Evolutionary conservation across 2,888 invertebrate genomes (phyloP).

Genomic region (Ophraella communa): DNA sequence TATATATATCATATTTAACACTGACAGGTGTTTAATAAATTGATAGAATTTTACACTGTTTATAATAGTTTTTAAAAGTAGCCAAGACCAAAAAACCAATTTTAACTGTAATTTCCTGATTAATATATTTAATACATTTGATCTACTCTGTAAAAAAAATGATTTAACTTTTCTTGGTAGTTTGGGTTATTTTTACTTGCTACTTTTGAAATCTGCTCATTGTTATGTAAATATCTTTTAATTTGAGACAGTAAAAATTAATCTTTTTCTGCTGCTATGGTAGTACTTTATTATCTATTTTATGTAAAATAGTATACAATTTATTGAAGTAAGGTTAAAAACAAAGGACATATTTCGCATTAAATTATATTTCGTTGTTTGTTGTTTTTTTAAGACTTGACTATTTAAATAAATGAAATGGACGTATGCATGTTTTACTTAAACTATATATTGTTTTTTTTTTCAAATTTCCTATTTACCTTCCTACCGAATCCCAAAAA

Average conservation of each 20-base stretch:
- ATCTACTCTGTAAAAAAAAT: too few relatives aligned
- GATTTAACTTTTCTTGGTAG: too few relatives aligned
- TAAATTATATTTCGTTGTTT: slow-evolving; percentile 18
- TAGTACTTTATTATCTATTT: neutral
- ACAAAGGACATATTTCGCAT: slow-evolving; percentile 10
- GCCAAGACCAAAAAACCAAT: neutral
- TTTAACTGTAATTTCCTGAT: too few relatives aligned
- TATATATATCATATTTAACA: neutral
- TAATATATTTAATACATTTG: too few relatives aligned
- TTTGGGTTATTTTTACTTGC: too few relatives aligned
- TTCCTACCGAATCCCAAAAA: too few relatives aligned
- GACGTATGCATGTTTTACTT: slow-evolving; percentile 5
- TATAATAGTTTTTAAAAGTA: neutral
- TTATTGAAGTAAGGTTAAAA: slow-evolving; percentile 5
- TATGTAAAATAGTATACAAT: neutral
- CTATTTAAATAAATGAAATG: slow-evolving; percentile 17
- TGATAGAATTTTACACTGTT: neutral
- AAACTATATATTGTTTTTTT: neutral
- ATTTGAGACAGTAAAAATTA: neutral
- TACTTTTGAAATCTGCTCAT: too few relatives aligned
- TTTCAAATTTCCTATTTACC: neutral
- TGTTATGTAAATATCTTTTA: neutral
- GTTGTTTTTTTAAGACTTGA: slow-evolving; percentile 16
- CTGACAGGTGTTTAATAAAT: neutral
- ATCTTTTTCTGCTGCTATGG: neutral